Conservation (phyloP, 2,797 vertebrate genomes). For the Sphenodon punctatus region DNA sequence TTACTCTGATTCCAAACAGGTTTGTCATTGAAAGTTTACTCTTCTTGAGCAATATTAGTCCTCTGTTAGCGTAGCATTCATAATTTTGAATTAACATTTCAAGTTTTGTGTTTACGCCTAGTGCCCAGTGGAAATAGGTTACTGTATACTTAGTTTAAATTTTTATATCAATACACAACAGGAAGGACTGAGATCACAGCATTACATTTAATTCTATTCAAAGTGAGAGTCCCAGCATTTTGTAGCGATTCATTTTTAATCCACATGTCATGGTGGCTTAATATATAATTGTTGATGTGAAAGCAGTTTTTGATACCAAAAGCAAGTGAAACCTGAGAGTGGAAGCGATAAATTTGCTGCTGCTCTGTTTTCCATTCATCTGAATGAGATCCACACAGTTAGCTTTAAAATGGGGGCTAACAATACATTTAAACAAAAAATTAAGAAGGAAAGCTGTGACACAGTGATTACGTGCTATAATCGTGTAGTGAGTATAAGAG, state of each 20-base stretch:
- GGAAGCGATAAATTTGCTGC: background rate
- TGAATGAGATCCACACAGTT: background rate
- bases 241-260: constrained; percentile 39
- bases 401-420: background rate
- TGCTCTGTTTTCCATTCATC: background rate
- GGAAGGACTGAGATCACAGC: background rate
- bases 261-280: constrained; percentile 10
- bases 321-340: background rate
- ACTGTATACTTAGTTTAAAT: constrained; percentile 23
- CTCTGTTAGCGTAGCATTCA: background rate
- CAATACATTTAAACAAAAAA: constrained; percentile 2
- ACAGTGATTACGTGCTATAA: constrained; percentile 27
- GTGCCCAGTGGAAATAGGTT: background rate
- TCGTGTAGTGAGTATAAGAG: background rate
- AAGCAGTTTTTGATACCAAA: constrained; percentile 10
- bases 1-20: background rate
- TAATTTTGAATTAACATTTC: background rate
- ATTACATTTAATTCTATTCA: constrained; percentile 33
- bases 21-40: background rate
- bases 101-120: background rate
- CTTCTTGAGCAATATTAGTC: background rate
- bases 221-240: constrained; percentile 16
- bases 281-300: background rate
- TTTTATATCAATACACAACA: background rate
- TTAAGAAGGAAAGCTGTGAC: constrained; percentile 9